Base-by-base conservation (phyloP, 2,888 invertebrate species). In the Campaea margaritaria region DNA sequence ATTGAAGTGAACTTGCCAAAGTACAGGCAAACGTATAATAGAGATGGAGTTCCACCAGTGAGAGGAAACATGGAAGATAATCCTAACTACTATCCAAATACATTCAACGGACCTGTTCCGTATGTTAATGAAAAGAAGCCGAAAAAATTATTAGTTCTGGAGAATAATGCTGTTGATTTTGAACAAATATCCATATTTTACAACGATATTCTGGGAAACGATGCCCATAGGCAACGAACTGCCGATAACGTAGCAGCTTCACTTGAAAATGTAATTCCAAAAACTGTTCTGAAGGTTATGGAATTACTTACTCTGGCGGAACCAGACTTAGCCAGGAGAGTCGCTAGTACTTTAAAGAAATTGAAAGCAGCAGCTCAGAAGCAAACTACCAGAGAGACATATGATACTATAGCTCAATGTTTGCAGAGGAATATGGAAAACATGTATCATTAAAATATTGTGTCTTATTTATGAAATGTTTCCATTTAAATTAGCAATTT, bases 221-320 rank as follows among this genome's bases (percentile, higher is more conserved):
- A 77, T n/a, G 74, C 57, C 1, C 78, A 77, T 15, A 62, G 59
- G 41, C 67, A 64, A 42, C 43, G 67, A 15, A 12, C 62, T 12
- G 55, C 55, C 12, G 55, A 59, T 13, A 64, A 67, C 12, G 16
- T 67, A 10, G 67, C 64, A 21, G 9, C 41, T 5, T 42, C 64
- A 21, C 21, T 59, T 5, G 45, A 48, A 11, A 38, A 48, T 14
- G 68, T 66, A 0, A 62, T 65, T 14, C 64, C 69, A 0, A 58
- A 67, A 0, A 56, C 67, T 5, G 10, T 96, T 82, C 95, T 95
- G 70, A 94, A 97, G 55, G 95, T 95, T 2, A 93, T 98, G 2
- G 94, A 94, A 68, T 95, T 96, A 79, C 96, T 97, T 78, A 85
- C 93, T n/a, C 93, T 96, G 74, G 96, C 96, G 0, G 95, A 97